phyloP scores from a whole-genome alignment of 2,113 vertebrate genomes.

The Patagioenas fasciata region DNA sequence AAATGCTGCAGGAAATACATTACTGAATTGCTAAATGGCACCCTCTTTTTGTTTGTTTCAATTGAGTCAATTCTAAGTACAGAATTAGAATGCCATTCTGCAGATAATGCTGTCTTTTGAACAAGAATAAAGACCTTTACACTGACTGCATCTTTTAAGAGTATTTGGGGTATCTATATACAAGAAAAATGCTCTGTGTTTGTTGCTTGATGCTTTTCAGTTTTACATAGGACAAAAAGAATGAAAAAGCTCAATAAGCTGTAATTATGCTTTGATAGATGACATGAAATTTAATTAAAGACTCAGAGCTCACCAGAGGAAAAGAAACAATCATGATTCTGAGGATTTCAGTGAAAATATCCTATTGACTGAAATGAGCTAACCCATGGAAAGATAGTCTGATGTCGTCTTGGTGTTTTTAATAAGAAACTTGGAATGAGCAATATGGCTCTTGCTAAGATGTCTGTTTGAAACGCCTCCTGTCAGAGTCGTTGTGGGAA shows the following conservation, averaged over 20 bases:
- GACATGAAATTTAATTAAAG: background rate
- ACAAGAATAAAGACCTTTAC: background rate
- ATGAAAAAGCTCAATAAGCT: background rate
- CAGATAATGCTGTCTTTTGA: background rate
- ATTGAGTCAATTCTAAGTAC: background rate
- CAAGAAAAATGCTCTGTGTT: background rate
- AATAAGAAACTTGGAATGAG: background rate
- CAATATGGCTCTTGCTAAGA: background rate
- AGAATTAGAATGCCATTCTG: background rate
- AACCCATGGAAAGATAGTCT: background rate
- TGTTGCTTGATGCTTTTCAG: background rate
- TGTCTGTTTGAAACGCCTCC: background rate
- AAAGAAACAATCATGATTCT: background rate
- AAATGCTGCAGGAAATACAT: background rate
- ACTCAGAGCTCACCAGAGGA: background rate
- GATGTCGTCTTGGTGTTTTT: background rate
- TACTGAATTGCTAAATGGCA: background rate
- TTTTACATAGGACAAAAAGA: background rate
- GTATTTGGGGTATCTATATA: background rate
- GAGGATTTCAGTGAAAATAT: background rate
- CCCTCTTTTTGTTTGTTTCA: background rate
- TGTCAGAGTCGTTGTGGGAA: background rate
- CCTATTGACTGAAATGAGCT: background rate
- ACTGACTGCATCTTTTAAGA: background rate
- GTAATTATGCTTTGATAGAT: background rate